These are phyloP conservation scores for Silurus glanis DNA, from an alignment of 2,113 vertebrate genomes.

Conservation along the genomic window DNA sequence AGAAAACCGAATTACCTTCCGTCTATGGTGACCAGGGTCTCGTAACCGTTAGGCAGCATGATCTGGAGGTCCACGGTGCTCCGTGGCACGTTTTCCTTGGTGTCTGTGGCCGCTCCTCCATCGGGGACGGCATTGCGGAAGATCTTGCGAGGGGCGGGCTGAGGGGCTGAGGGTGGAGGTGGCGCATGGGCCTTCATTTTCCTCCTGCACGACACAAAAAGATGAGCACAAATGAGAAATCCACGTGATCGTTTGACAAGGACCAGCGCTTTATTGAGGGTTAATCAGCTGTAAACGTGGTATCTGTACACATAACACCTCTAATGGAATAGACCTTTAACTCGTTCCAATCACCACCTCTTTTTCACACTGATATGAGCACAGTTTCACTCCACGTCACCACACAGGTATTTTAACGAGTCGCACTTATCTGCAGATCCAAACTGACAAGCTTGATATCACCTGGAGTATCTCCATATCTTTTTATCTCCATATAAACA, in stretches of 20 bases:
- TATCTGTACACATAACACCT: not conserved
- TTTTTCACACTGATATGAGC: not conserved
- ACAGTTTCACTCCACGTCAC: too few relatives aligned
- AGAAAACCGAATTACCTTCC: slow-evolving; percentile 74
- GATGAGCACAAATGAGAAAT: not conserved
- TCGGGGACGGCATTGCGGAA: slow-evolving; percentile 66
- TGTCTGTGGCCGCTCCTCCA: slow-evolving; percentile 68
- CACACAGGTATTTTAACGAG: not conserved
- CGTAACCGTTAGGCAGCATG: slow-evolving; percentile 76
- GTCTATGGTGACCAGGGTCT: slow-evolving; percentile 73
- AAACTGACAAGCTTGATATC: not conserved
- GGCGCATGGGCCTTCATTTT: slow-evolving; percentile 88
- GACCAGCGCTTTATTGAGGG: not conserved
- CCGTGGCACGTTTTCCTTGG: slow-evolving; percentile 77
- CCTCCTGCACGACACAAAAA: slow-evolving; percentile 66
- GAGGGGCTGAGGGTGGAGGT: slow-evolving; percentile 77
- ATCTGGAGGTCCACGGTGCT: slow-evolving; percentile 74
- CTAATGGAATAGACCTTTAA: too few relatives aligned
- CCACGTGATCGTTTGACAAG: not conserved
- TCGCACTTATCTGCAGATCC: not conserved
- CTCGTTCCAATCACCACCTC: too few relatives aligned
- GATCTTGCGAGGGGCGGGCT: slow-evolving; percentile 67
- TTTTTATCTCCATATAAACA: not conserved
- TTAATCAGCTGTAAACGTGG: not conserved
- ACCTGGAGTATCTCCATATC: not conserved